Base-by-base conservation (phyloP, 2,113 vertebrate species). In the Otus sunia region DNA sequence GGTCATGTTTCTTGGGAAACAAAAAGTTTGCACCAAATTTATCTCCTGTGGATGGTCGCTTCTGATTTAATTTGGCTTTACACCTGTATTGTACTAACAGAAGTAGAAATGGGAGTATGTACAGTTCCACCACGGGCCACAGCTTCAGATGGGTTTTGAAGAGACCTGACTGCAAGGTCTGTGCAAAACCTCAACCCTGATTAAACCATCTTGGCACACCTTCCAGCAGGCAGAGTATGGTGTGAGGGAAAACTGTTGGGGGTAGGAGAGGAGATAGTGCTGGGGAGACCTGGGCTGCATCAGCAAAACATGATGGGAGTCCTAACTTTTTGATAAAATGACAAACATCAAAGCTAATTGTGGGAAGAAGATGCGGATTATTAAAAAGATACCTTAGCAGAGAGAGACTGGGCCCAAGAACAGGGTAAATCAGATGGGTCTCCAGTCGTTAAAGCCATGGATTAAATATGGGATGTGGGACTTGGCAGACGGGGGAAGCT, bases 201-300 rank as follows among this genome's bases (percentile, higher is more conserved):
- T 45, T 15, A 25, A 50, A 32, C 22, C 23, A 15, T 23, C 66
- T 47, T 64, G 60, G 55, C 34, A 15, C 1, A 14, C 12, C 41
- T 53, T 86, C 26, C 49, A 19, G 26, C 50, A 56, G 88, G 43
- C 77, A 80, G 50, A 49, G 21, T 3, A 37, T 2, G 5, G 27
- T 0, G 0, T 18, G 8, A 8, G 39, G 25, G 58, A 67, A 43
- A n/a, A 3, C 26, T 1, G 4, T 0, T 52, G 41, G 17, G 25
- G 56, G 43, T 10, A 27, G 39, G 13, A 66, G 50, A 69, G 26
- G 17, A 72, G 43, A 11, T 2, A 6, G 72, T 16, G 39, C 60
- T 81, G 60, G 50, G 43, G n/a, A 73, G 4, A 55, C 10, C 50
- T 55, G 16, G 18, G 19, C 23, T 87, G 62, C 19, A 27, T 6